Conservation (phyloP, 2,797 vertebrate genomes). For the Pampus argenteus region DNA sequence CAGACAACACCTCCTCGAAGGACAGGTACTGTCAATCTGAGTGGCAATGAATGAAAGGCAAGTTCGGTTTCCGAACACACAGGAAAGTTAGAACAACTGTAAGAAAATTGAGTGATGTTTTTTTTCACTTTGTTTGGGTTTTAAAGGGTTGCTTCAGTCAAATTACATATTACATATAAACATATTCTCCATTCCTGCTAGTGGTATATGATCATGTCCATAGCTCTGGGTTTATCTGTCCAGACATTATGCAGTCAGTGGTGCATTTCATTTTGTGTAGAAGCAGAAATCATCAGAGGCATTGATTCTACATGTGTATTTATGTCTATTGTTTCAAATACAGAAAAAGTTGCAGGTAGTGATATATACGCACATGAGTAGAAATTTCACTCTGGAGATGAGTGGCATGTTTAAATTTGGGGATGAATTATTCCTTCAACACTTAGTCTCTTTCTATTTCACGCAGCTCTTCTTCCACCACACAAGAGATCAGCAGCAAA, state of each 20-base stretch:
- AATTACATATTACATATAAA: too few relatives aligned
- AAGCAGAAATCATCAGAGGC: background rate
- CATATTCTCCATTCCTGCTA: too few relatives aligned
- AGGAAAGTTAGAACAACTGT: background rate
- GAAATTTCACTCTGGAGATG: background rate
- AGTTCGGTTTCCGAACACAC: background rate
- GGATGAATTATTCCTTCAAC: conserved; percentile 21
- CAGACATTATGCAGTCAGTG: too few relatives aligned
- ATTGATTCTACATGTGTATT: background rate
- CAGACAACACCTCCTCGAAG: conserved; percentile 29
- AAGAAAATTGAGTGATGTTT: too few relatives aligned
- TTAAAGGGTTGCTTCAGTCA: too few relatives aligned
- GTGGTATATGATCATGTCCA: too few relatives aligned
- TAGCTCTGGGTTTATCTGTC: too few relatives aligned
- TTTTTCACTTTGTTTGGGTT: too few relatives aligned
- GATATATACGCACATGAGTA: background rate
- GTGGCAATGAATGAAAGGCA: background rate
- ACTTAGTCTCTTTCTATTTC: background rate
- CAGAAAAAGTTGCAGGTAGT: background rate
- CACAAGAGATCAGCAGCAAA: conserved; percentile 47
- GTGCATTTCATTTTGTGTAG: background rate
- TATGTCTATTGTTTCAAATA: background rate
- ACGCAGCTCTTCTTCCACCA: conserved; percentile 75
- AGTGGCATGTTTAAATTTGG: background rate
- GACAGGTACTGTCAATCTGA: conserved; percentile 56